Conservation (phyloP, 2,797 vertebrate species). For the Hippoglossus hippoglossus region DNA sequence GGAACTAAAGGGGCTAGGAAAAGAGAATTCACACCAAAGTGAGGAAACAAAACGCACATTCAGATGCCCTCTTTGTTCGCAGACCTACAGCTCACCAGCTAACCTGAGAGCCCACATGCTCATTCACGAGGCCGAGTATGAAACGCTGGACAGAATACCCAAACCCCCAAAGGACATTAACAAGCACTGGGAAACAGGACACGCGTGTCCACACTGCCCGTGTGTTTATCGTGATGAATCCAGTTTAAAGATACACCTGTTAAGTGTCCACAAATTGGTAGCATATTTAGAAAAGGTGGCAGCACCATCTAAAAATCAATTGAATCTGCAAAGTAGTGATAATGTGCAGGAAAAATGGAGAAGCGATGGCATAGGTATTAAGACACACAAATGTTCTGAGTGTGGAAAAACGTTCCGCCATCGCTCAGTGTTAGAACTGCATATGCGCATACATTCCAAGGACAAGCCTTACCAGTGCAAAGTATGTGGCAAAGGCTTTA, state of each 20-base stretch:
- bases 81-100: constrained; percentile 68
- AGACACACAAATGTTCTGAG: constrained; percentile 81
- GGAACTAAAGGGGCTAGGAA: constrained; percentile 45
- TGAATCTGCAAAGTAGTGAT: constrained; percentile 46
- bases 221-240: constrained; percentile 76
- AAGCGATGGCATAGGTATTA: constrained; percentile 64
- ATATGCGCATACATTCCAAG: constrained; percentile 87
- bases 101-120: constrained; percentile 84
- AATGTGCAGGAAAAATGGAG: constrained; percentile 60
- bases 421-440: constrained; percentile 85
- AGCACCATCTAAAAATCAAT: constrained; percentile 46
- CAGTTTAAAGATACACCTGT: constrained; percentile 75
- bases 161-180: constrained; percentile 44
- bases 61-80: constrained; percentile 83
- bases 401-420: constrained; percentile 86
- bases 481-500: constrained; percentile 84
- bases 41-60: constrained; percentile 68
- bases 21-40: constrained; percentile 74
- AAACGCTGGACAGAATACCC: constrained; percentile 66
- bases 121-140: constrained; percentile 82
- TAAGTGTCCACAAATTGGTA: constrained; percentile 75
- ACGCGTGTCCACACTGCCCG: constrained; percentile 81
- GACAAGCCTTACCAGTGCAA: constrained; percentile 86
- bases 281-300: constrained; percentile 64
- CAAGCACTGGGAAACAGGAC: constrained; percentile 68